These are phyloP conservation scores for Ammospiza maritima DNA, from an alignment of 2,797 vertebrate species.

Conservation along the genomic window DNA sequence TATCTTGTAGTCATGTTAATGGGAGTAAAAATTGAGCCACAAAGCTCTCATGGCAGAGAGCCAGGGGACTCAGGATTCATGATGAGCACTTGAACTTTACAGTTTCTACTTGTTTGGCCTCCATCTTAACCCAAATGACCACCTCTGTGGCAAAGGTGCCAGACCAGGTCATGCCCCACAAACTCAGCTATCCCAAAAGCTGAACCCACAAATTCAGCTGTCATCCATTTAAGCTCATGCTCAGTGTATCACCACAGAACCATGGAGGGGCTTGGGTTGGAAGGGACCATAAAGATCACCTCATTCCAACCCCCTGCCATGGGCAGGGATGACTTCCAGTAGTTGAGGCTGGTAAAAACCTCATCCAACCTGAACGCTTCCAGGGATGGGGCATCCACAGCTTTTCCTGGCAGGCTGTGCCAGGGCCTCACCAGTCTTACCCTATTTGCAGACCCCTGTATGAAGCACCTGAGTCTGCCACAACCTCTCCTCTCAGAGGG, in stretches of 20 bases:
- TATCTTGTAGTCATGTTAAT: background rate
- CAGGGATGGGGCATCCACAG: background rate
- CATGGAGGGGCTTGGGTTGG: background rate
- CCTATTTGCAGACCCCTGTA: background rate
- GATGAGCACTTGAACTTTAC: background rate
- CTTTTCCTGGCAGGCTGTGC: background rate
- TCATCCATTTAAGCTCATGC: background rate
- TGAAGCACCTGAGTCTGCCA: background rate
- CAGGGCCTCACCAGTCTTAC: background rate
- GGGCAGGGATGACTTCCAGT: background rate
- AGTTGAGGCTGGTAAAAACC: background rate
- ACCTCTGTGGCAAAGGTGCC: background rate
- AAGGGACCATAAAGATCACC: background rate
- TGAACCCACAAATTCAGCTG: background rate
- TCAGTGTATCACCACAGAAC: background rate
- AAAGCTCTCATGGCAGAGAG: background rate
- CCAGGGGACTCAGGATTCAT: background rate
- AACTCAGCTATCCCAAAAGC: background rate
- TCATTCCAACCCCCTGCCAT: background rate
- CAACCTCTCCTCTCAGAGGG: background rate
- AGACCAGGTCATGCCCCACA: background rate
- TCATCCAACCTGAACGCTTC: background rate
- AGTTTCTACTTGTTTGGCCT: background rate
- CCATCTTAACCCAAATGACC: background rate
- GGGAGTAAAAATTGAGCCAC: background rate